Evolutionary conservation across 2,797 vertebrate genomes (phyloP).

Genomic region (Semaprochilodus insignis): DNA sequence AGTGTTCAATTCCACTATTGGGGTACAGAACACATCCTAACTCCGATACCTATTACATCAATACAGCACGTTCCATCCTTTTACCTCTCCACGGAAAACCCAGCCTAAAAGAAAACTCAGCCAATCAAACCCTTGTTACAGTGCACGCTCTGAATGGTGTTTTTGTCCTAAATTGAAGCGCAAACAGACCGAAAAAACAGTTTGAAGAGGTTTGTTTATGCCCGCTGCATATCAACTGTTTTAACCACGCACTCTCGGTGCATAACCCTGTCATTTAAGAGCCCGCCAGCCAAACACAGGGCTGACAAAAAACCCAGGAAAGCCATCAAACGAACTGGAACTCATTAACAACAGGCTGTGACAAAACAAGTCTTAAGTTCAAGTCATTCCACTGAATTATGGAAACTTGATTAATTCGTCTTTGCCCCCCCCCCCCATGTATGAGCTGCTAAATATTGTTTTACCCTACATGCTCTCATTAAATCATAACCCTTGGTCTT

Average conservation of each 20-base stretch:
- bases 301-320: neutral
- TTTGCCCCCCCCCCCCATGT: slow-evolving; percentile 22
- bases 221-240: no score
- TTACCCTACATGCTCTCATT: slow-evolving; percentile 39
- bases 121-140: neutral
- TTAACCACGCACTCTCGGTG: neutral
- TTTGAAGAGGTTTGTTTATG: slow-evolving; percentile 10
- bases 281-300: neutral
- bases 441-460: slow-evolving; percentile 52
- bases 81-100: neutral
- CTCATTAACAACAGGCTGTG: slow-evolving; percentile 29
- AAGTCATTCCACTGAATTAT: slow-evolving; percentile 34
- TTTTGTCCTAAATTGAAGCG: neutral
- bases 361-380: slow-evolving; percentile 34
- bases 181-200: neutral
- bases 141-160: neutral
- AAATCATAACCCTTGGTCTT: slow-evolving; percentile 48
- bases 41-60: neutral
- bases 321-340: slow-evolving; percentile 5
- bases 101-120: neutral
- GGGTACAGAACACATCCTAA: neutral
- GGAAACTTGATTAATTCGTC: slow-evolving; percentile 48
- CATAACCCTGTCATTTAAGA: neutral
- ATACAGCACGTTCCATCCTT: no score
- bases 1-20: neutral